Conservation (phyloP, 2,113 vertebrate species). For the Oreamnos americanus region DNA sequence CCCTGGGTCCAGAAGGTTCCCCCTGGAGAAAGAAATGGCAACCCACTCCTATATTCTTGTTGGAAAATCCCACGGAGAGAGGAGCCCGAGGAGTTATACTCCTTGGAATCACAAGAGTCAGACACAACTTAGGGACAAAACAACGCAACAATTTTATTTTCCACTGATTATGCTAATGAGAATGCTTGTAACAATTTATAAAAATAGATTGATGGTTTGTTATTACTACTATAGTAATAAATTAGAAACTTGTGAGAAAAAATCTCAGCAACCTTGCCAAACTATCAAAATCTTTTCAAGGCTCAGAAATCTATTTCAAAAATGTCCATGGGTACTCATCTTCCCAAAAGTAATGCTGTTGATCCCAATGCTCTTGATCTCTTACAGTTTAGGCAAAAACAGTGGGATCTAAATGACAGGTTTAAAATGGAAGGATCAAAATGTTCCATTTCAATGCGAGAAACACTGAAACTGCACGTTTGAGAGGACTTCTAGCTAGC, state of each 20-base stretch:
- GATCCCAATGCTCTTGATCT: neutral
- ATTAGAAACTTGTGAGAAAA: neutral
- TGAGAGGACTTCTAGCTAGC: neutral
- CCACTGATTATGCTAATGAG: neutral
- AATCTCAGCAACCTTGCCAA: neutral
- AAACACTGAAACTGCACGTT: neutral
- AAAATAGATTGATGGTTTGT: neutral
- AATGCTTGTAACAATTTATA: neutral
- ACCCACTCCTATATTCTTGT: neutral
- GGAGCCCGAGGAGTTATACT: neutral
- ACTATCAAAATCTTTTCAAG: neutral
- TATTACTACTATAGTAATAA: neutral
- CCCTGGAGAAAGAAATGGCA: neutral
- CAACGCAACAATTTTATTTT: neutral
- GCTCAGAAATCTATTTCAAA: neutral
- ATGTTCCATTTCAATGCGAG: neutral
- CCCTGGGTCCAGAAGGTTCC: neutral
- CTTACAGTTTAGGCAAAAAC: neutral
- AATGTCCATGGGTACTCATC: neutral
- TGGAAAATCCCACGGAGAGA: neutral
- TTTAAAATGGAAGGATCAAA: slow-evolving; percentile 1
- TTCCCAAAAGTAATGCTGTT: neutral
- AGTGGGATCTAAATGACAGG: neutral
- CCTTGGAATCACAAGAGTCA: neutral
- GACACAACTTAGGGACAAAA: neutral